A percentile compares a stretch with the other conserved stretches of the same genome.
phyloP scores from a whole-genome alignment of 2,797 vertebrate species.

The Silurus aristotelis region DNA sequence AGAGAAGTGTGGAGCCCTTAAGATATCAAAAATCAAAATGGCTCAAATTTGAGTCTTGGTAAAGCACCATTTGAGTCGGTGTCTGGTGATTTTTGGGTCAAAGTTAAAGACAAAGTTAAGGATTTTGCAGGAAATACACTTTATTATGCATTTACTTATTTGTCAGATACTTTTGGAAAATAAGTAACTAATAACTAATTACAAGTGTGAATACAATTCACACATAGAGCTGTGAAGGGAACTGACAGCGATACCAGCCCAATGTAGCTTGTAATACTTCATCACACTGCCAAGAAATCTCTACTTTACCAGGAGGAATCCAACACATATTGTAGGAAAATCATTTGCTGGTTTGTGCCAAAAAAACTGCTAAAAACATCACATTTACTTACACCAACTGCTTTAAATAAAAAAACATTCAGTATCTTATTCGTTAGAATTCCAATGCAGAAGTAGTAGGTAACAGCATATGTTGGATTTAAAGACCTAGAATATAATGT shows the following conservation, averaged over 20 bases:
- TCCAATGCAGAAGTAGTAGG: background rate
- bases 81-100: background rate
- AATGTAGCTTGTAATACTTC: background rate
- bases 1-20: background rate
- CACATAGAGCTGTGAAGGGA: background rate
- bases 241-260: background rate
- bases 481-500: background rate
- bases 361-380: background rate
- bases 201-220: background rate
- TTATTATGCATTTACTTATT: conserved; percentile 5
- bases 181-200: background rate
- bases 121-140: background rate
- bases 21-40: background rate
- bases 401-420: background rate
- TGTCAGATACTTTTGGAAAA: background rate
- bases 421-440: background rate
- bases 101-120: background rate
- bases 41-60: background rate
- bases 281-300: background rate
- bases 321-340: background rate
- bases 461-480: background rate
- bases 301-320: background rate
- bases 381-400: background rate
- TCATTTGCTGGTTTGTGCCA: background rate
- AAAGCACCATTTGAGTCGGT: conserved; percentile 1